Conservation (phyloP, 2,888 invertebrate genomes). For the Crepidodera aurea region DNA sequence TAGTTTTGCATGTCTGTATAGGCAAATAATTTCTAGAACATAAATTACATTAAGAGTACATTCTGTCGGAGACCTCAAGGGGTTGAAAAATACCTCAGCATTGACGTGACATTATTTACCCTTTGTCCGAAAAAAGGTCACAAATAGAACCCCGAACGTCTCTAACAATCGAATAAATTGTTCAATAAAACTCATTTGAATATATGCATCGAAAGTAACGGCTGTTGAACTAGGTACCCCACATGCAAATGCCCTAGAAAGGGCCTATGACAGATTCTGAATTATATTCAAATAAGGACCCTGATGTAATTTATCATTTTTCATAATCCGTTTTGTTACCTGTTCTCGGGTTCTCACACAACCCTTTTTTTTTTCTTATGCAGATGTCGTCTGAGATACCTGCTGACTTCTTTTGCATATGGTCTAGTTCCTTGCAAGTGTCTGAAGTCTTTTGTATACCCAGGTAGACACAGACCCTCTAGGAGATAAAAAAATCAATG, state of each 20-base stretch:
- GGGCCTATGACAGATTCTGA: conserved; percentile 60
- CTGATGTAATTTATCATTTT: conserved; percentile 56
- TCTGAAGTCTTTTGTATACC: conserved; percentile 29
- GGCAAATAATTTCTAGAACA: background rate
- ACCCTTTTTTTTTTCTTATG: conserved; percentile 48
- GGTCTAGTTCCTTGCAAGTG: conserved; percentile 43
- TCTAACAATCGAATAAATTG: conserved; percentile 45
- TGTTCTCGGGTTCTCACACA: conserved; percentile 53
- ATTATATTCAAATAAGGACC: conserved; percentile 59
- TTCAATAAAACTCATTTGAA: conserved; percentile 53
- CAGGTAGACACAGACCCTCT: conserved; percentile 34
- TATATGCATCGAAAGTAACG: conserved; percentile 43
- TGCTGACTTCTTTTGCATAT: conserved; percentile 60
- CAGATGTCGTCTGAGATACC: conserved; percentile 57
- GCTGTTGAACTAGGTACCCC: conserved; percentile 40
- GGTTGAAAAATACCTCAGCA: conserved; percentile 36
- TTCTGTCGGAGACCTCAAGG: conserved; percentile 26
- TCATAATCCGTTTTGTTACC: conserved; percentile 57
- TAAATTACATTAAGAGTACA: conserved; percentile 16
- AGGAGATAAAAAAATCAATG: conserved; percentile 42
- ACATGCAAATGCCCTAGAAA: conserved; percentile 58
- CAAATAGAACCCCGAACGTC: conserved; percentile 38
- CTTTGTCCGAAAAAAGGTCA: conserved; percentile 37
- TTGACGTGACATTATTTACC: conserved; percentile 35
- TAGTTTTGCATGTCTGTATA: background rate